phyloP scores from a whole-genome alignment of 2,113 vertebrate species.

The Cranoglanis bouderius region DNA sequence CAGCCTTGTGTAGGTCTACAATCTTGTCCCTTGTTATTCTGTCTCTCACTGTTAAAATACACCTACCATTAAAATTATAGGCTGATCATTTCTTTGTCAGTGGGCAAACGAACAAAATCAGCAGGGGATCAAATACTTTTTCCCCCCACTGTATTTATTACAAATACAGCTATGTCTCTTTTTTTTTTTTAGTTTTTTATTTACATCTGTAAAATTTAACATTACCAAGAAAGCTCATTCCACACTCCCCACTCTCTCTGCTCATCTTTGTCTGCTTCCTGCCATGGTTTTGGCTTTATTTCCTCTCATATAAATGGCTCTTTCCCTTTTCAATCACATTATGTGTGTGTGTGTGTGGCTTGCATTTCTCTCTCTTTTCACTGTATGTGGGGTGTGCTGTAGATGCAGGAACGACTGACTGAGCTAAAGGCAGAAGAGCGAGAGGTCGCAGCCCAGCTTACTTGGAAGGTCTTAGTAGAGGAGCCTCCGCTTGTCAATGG shows the following conservation, averaged over 20 bases:
- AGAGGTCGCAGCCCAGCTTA: conserved; percentile 77
- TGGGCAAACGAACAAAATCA: no score
- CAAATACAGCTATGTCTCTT: neutral
- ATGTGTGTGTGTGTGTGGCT: conserved; percentile 1
- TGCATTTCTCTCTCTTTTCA: neutral
- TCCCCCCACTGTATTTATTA: no score
- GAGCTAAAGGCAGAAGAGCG: conserved; percentile 85
- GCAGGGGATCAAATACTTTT: no score
- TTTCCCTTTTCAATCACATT: neutral
- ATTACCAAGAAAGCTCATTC: conserved; percentile 1
- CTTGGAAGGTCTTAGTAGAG: conserved; percentile 80
- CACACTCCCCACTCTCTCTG: neutral
- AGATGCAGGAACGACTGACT: conserved; percentile 87
- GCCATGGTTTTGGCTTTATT: neutral
- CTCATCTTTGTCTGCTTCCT: neutral
- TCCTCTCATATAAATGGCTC: neutral
- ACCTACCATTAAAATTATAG: no score
- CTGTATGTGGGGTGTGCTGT: conserved; percentile 7
- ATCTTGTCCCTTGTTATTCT: no score
- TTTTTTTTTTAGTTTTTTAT: neutral
- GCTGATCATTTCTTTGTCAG: no score
- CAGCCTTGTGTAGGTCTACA: no score
- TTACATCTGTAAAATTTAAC: neutral
- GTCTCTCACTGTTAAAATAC: no score
- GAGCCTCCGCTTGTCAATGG: conserved; percentile 84